phyloP scores from a whole-genome alignment of 1,140 invertebrate genomes.

The Augochlora pura region DNA sequence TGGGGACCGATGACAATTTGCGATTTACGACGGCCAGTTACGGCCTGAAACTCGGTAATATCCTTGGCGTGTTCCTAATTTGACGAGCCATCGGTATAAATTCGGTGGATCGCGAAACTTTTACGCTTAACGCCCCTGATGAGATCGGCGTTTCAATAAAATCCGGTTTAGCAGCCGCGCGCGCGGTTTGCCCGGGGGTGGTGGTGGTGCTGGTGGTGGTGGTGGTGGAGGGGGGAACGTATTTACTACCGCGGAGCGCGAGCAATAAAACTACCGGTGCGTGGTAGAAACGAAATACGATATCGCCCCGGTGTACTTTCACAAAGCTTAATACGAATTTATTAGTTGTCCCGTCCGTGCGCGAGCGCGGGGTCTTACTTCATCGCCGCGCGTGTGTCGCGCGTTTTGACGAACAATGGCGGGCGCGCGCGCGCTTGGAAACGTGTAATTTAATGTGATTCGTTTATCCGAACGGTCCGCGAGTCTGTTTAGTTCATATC shows the following conservation, averaged over 20 bases:
- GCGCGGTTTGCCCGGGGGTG: slow-evolving; percentile 35
- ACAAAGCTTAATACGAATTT: slow-evolving; percentile 51
- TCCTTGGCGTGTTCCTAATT: no score
- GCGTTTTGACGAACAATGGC: slow-evolving; percentile 38
- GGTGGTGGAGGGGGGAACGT: slow-evolving; percentile 43
- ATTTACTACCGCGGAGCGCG: slow-evolving; percentile 61
- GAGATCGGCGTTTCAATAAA: slow-evolving; percentile 70
- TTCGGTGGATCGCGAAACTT: slow-evolving; percentile 58
- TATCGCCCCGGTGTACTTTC: slow-evolving; percentile 30
- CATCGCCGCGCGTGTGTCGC: background rate
- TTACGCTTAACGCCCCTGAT: slow-evolving; percentile 55
- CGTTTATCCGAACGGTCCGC: slow-evolving; percentile 17
- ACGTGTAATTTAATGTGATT: slow-evolving; percentile 26
- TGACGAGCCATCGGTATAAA: slow-evolving; percentile 37
- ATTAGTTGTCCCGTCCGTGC: slow-evolving; percentile 21
- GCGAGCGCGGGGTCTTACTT: background rate
- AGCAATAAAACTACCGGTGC: slow-evolving; percentile 63
- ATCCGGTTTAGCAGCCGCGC: slow-evolving; percentile 62
- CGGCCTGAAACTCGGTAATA: no score
- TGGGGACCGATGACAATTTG: no score
- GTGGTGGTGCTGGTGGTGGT: no score
- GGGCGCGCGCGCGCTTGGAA: slow-evolving; percentile 7
- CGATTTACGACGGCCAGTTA: no score
- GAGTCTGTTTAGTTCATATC: slow-evolving; percentile 2
- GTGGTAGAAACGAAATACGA: slow-evolving; percentile 37